Conservation (phyloP, 2,113 vertebrate genomes). For the Lonchura striata region DNA sequence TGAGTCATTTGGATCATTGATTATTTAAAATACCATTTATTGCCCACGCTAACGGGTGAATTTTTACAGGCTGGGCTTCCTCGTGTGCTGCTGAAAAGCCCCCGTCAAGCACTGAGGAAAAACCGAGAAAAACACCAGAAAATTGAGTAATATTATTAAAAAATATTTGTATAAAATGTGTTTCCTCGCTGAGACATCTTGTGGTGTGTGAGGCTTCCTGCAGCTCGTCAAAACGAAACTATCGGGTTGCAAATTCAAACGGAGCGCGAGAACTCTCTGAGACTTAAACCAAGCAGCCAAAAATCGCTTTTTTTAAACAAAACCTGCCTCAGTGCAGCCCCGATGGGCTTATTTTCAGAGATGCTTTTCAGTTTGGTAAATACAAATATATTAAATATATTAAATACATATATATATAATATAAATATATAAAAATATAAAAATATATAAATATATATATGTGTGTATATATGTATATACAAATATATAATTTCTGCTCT, state of each 20-base stretch:
- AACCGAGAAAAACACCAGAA: background rate
- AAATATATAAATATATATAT: background rate
- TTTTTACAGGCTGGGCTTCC: background rate
- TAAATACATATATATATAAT: background rate
- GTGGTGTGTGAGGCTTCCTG: constrained; percentile 1
- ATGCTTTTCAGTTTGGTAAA: background rate
- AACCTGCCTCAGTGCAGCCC: background rate
- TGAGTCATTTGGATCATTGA: background rate
- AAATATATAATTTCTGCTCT: background rate
- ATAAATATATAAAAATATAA: background rate
- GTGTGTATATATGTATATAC: no score
- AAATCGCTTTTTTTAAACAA: background rate
- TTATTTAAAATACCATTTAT: background rate
- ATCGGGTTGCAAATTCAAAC: accelerated
- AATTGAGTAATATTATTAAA: background rate
- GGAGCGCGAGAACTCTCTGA: background rate
- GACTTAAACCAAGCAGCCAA: background rate
- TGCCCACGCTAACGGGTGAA: background rate
- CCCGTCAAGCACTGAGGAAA: background rate
- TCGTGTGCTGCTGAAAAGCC: background rate
- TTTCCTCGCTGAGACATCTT: constrained; percentile 30
- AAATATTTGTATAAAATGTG: accelerated
- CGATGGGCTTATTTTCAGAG: background rate
- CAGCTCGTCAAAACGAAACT: background rate
- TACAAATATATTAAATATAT: background rate